Base-by-base conservation (phyloP, 2,797 vertebrate species). In the Pangasius djambal region DNA sequence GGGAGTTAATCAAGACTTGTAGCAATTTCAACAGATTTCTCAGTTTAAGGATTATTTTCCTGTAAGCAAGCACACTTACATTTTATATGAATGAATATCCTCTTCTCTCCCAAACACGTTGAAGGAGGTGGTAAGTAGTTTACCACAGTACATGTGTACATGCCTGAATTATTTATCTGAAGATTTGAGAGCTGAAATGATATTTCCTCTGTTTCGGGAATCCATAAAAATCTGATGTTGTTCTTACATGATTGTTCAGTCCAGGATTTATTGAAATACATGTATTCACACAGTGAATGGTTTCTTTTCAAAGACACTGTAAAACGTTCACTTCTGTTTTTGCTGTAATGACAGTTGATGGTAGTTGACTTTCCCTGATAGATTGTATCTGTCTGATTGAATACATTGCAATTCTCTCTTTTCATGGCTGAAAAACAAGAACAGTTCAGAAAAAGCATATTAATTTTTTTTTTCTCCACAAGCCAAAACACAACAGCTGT, bases 101-200 rank as follows among this genome's bases (percentile, higher is more conserved):
- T 61, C 79, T 28, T 61, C 55, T 61, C 34, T 61, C 34, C 57
- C 57, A 82, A 61, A 40, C 79, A 61, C 34, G 0, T 28, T 82
- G 57, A 16, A 83, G 79, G 79, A 61, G 79, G 79, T 61, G 79
- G 79, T 6, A 83, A 0, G 0, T 28, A 1, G 1, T 44, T 2
- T 6, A 15, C 22, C 10, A 61, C 57, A 63, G 55, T 63, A 83
- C 81, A 83, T 2, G 37, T 83, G 20, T 83, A 83, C 25, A 83
- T 2, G 2, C 10, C 81, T 44, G 81, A 44, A 44, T 28, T 63
- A 28, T 44, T 83, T 8, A 83, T 16, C 34, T 63, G 81, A 16
- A 83, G 12, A 83, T 83, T 63, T 44, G 20, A 6, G n/a, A 83
- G 81, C 22, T 83, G 81, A 61, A 83, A 83, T 83, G 37, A 83